Base-by-base conservation (phyloP, 2,888 invertebrate genomes). In the Rhaphigaster nebulosa region DNA sequence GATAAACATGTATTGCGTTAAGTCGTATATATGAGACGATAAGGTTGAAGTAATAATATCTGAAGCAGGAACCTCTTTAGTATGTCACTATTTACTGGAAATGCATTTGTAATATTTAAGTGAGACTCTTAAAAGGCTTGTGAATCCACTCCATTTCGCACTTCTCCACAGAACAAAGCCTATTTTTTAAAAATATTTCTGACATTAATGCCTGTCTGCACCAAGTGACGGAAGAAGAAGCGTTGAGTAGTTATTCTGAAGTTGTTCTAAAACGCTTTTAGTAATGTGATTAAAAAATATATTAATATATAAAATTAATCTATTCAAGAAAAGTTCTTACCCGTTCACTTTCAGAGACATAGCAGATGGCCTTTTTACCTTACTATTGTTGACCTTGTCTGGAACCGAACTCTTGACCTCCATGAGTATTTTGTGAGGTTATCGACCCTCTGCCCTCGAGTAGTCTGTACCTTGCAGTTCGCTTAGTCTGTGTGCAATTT, bases 331-430 rank as follows among this genome's bases (percentile, higher is more conserved):
- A 2, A 0, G n/a, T 60, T n/a, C 4, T 20, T 54, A 1, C 54
- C 26, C 1, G 10, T 60, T n/a, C 15, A 65, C 65, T 18, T n/a
- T 3, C n/a, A 65, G 0, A 65, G 29, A 29, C 65, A 15, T 29
- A 29, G 3, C n/a, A 29, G 29, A 65, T 5, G 5, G 29, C 65
- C 65, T 29, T 65, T 18, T 45, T 45, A 6, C 38, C 70, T n/a
- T 5, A 6, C 70, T 34, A 38, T 20, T 38, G 34, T 20, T 23
- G 70, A 23, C 70, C 70, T 76, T 76, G 70, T 38, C 70, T 76
- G 70, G 70, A 38, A 76, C 20, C 5, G 20, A 76, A 76, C 70
- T 38, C 70, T 65, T 76, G 70, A 76, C 70, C 70, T 70, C 70
- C 70, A 38, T 65, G 29, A 38, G 20, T 8, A 15, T 76, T 76